These are phyloP conservation scores for Bellardia pandia DNA, from an alignment of 2,888 invertebrate genomes.

Conservation along the genomic window DNA sequence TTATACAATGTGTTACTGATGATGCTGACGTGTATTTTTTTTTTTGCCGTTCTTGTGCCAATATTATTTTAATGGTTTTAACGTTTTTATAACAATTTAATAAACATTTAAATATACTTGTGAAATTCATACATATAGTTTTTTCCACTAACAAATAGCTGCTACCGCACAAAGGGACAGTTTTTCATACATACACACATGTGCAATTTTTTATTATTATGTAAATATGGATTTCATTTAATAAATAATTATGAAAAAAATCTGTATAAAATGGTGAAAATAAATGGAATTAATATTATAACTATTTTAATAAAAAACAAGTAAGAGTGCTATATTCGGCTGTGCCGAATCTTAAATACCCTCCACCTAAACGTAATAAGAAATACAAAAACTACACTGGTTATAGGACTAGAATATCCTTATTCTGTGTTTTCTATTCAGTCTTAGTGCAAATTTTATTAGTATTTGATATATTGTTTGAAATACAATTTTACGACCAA, in stretches of 20 bases:
- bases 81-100: background rate
- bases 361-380: too few species aligned
- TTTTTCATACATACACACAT: background rate
- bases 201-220: background rate
- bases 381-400: too few species aligned
- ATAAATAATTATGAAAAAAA: too few species aligned
- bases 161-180: background rate
- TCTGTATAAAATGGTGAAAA: background rate
- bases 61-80: constrained; percentile 23
- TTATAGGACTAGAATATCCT: too few species aligned
- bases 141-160: background rate
- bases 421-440: too few species aligned
- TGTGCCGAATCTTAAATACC: too few species aligned
- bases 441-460: too few species aligned
- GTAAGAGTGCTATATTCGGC: too few species aligned
- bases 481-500: too few species aligned
- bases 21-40: background rate
- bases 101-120: background rate
- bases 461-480: too few species aligned
- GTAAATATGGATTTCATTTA: background rate
- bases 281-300: background rate
- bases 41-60: background rate
- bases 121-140: background rate
- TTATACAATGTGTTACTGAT: background rate
- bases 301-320: background rate